phyloP scores from a whole-genome alignment of 2,113 vertebrate genomes.

The Bubalus kerabau region DNA sequence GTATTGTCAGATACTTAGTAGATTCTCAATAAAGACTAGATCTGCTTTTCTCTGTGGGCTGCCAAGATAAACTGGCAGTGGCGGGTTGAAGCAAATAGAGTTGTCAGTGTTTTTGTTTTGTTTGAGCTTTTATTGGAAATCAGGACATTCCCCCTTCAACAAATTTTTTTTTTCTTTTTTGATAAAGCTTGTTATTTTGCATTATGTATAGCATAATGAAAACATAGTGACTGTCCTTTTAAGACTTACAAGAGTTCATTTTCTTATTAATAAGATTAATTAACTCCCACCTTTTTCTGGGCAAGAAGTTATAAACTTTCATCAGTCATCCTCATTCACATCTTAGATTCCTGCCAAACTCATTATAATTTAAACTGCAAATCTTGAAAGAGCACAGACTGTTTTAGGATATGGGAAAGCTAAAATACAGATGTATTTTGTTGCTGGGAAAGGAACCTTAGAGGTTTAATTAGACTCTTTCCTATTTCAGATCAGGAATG shows the following conservation, averaged over 20 bases:
- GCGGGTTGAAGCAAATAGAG: not conserved
- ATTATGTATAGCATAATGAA: not conserved
- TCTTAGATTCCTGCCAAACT: not conserved
- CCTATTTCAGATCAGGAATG: not conserved
- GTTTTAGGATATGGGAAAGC: not conserved
- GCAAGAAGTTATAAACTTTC: not conserved
- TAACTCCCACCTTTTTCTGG: not conserved
- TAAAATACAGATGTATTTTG: not conserved
- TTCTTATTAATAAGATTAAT: not conserved
- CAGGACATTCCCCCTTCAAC: not conserved
- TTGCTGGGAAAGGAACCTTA: not conserved
- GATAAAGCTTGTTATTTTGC: not conserved
- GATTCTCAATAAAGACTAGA: not conserved
- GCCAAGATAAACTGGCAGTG: not conserved
- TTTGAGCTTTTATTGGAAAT: conserved; percentile 4
- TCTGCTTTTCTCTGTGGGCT: not conserved
- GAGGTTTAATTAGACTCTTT: not conserved
- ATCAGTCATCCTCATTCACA: not conserved
- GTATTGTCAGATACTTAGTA: not conserved
- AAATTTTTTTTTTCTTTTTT: not conserved
- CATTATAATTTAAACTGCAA: not conserved
- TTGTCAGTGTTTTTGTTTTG: not conserved
- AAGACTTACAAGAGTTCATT: not conserved
- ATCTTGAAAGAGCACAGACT: not conserved
- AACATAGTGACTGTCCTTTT: not conserved